Conservation (phyloP, 2,888 invertebrate species). For the Hirtodrosophila trivittata region DNA sequence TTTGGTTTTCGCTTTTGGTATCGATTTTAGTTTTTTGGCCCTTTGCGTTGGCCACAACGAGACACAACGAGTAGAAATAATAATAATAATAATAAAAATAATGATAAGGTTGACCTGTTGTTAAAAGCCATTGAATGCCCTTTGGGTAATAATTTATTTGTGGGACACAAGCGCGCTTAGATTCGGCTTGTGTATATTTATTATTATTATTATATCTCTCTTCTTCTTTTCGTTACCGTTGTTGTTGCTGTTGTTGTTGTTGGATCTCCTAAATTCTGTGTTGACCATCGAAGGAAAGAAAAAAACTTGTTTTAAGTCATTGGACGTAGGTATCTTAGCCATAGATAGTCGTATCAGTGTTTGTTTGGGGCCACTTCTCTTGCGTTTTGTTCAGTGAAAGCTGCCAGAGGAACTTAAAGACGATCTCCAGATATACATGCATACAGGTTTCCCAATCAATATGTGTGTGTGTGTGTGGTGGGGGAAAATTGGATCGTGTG, state of each 20-base stretch:
- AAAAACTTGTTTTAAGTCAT: slow-evolving; percentile 67
- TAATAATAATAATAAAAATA: slow-evolving; percentile 80
- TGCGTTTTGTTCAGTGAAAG: slow-evolving; percentile 66
- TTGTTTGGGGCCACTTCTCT: slow-evolving; percentile 46
- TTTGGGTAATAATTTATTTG: slow-evolving; percentile 80
- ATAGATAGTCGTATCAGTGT: slow-evolving; percentile 45
- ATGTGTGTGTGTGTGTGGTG: slow-evolving; percentile 16
- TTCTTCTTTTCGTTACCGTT: slow-evolving; percentile 27
- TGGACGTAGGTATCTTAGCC: slow-evolving; percentile 60
- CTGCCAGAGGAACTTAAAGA: slow-evolving; percentile 62
- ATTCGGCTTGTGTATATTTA: slow-evolving; percentile 62
- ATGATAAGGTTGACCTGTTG: slow-evolving; percentile 82
- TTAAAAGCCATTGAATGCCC: slow-evolving; percentile 81
- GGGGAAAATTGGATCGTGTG: slow-evolving; percentile 68
- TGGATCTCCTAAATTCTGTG: slow-evolving; percentile 2
- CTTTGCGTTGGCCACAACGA: slow-evolving; percentile 32
- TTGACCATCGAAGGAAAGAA: slow-evolving; percentile 9
- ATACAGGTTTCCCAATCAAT: slow-evolving; percentile 35
- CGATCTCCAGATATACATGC: slow-evolving; percentile 66
- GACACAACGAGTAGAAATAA: slow-evolving; percentile 63
- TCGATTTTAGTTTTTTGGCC: slow-evolving; percentile 55
- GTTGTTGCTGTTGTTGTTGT: too few species aligned
- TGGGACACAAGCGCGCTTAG: slow-evolving; percentile 74
- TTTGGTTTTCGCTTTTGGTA: slow-evolving; percentile 57
- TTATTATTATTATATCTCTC: slow-evolving; percentile 49